A percentile compares a stretch with the other conserved stretches of the same genome.
Evolutionary conservation across 2,797 vertebrate species (phyloP).

Genomic region (Harpagifer antarcticus): DNA sequence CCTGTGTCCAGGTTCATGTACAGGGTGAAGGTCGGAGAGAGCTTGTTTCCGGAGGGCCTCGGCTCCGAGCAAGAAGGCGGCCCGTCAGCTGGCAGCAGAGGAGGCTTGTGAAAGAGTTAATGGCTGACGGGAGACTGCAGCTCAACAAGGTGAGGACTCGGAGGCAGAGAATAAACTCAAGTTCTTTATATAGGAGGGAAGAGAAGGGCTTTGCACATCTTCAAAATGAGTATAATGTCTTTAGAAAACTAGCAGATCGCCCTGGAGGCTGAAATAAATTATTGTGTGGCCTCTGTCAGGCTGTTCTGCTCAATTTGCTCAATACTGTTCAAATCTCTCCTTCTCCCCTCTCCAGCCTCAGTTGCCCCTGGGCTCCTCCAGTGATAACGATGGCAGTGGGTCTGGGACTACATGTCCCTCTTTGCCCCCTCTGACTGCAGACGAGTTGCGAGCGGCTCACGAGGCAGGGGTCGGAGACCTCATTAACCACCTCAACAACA

Average conservation of each 20-base stretch:
- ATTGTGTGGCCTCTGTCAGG: conserved; percentile 13
- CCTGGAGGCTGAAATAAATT: neutral
- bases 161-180: neutral
- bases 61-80: conserved; percentile 96
- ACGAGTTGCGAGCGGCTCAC: conserved; percentile 87
- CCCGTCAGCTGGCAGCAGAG: conserved; percentile 95
- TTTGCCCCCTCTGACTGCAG: conserved; percentile 77
- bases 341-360: conserved; percentile 66
- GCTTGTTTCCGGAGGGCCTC: conserved; percentile 89
- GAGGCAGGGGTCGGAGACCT: conserved; percentile 91
- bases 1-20: conserved; percentile 91
- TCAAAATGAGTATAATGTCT: neutral
- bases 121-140: conserved; percentile 85
- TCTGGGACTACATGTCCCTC: conserved; percentile 75
- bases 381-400: conserved; percentile 68
- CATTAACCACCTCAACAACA: conserved; percentile 95
- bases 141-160: conserved; percentile 84
- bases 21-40: conserved; percentile 92
- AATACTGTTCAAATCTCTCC: conserved; percentile 2
- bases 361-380: conserved; percentile 76
- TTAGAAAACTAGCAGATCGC: neutral
- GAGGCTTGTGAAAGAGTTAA: conserved; percentile 92
- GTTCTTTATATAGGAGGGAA: neutral
- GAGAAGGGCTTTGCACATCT: neutral
- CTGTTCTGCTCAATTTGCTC: neutral